phyloP scores from a whole-genome alignment of 1,140 invertebrate species.

The Belonocnema kinseyi region DNA sequence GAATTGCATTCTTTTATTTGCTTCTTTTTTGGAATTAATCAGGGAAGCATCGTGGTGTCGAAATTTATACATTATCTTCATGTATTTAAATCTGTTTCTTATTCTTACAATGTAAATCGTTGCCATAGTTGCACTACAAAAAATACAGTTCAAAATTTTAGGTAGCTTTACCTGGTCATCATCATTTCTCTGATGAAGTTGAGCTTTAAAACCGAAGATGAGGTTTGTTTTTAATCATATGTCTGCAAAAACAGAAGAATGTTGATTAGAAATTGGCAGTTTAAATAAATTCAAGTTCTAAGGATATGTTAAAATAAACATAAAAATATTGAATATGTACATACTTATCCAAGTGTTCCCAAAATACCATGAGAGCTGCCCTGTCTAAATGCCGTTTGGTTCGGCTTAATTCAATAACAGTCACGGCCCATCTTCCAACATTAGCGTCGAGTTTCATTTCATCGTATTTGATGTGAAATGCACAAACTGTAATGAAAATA shows the following conservation, averaged over 20 bases:
- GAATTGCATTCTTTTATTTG: not conserved
- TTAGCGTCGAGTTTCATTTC: conserved; percentile 96
- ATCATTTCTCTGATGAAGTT: not conserved
- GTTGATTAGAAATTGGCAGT: conserved; percentile 4
- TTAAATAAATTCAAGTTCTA: conserved; percentile 30
- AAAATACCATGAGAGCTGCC: conserved; percentile 95
- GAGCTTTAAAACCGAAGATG: conserved; percentile 87
- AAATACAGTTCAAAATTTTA: not conserved
- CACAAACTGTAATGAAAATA: conserved; percentile 85
- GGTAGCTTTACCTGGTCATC: not conserved
- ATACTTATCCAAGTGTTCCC: conserved; percentile 97
- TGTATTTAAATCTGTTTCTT: not conserved
- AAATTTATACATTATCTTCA: not conserved
- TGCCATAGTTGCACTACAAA: not conserved
- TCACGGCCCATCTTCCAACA: conserved; percentile 97
- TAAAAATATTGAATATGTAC: conserved; percentile 68
- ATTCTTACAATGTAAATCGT: not conserved
- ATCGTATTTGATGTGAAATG: conserved; percentile 98
- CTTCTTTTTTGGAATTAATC: not conserved
- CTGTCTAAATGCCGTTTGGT: conserved; percentile 97
- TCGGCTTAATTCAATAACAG: conserved; percentile 92
- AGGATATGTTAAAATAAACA: conserved; percentile 60
- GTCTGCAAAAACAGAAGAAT: conserved; percentile 80
- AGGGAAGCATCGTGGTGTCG: not conserved
- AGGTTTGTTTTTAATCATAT: conserved; percentile 95